Base-by-base conservation (phyloP, 2,888 invertebrate genomes). In the Drosophila flavopinicola region DNA sequence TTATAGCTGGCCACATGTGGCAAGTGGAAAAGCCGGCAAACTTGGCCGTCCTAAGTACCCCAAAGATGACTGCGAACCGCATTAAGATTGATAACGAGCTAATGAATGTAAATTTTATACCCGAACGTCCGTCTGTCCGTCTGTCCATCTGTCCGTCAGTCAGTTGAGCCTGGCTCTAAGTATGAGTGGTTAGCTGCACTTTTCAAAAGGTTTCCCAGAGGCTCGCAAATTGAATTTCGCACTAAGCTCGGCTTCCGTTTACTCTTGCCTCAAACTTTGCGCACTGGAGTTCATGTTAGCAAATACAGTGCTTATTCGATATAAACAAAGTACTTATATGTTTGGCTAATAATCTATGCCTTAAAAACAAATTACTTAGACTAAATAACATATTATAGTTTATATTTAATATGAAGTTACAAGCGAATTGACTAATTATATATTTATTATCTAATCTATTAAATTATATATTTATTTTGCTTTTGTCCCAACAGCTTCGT, bases 81-180 rank as follows among this genome's bases (percentile, higher is more conserved):
- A 80, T 75, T 69, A 87, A 88, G 88, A 89, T 88, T 89, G 88
- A 89, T 89, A 89, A 85, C 87, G 85, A 76, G 63, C 75, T 88
- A 89, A 89, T 89, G 88, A 89, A 89, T 89, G 88, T 88, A 87
- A 88, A 89, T 88, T 89, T 87, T 82, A 85, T 87, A 87, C 75
- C 68, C 63, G 42, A 61, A 51, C 47, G 53, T 29, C 59, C 5
- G 44, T 54, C 29, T 10, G 3, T 58, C 48, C 25, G 45, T 38
- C 72, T 30, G 60, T 52, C 53, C 53, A 56, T 39, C 24, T 23
- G 39, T 52, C 6, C 6, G 35, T 51, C 64, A 45, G 44, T 39
- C 69, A 51, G 32, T 27, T 27, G 23, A 25, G 48, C 53, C 49
- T 39, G 20, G 20, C 20, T 20, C 2, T 45, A 52, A 61, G 54